A percentile compares a stretch with the other conserved stretches of the same genome.
phyloP scores from a whole-genome alignment of 2,888 invertebrate genomes.

The Spatulosminthurus flaviceps region DNA sequence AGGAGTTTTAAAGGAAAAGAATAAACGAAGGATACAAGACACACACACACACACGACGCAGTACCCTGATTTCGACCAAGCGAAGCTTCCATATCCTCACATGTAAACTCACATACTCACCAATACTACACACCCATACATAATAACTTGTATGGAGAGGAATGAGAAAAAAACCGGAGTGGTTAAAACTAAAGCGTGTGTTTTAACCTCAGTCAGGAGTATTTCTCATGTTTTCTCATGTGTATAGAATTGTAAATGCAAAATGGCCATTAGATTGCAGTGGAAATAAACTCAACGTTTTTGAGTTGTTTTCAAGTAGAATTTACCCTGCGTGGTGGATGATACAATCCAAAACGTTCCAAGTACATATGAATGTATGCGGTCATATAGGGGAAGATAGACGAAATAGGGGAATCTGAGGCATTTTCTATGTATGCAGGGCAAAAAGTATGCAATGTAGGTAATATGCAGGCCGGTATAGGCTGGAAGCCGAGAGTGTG shows the following conservation, averaged over 20 bases:
- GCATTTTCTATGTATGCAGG: neutral
- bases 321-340: slow-evolving; percentile 3
- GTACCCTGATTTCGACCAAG: slow-evolving; percentile 14
- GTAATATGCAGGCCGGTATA: neutral
- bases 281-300: slow-evolving; percentile 33
- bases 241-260: slow-evolving; percentile 15
- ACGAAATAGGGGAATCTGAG: too few relatives aligned
- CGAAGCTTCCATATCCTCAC: neutral
- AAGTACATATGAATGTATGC: too few relatives aligned
- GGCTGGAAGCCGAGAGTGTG: neutral
- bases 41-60: too few relatives aligned
- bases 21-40: neutral
- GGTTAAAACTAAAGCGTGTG: slow-evolving; percentile 12
- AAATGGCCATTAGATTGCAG: slow-evolving; percentile 26
- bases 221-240: neutral
- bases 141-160: neutral
- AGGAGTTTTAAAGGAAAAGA: neutral
- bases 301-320: neutral
- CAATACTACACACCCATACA: neutral
- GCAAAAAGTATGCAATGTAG: neutral
- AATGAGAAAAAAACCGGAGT: neutral
- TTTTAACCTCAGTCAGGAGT: slow-evolving; percentile 14
- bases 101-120: too few relatives aligned
- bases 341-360: slow-evolving; percentile 18
- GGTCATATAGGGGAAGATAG: neutral